phyloP scores from a whole-genome alignment of 2,797 vertebrate species.

The Dallia pectoralis region DNA sequence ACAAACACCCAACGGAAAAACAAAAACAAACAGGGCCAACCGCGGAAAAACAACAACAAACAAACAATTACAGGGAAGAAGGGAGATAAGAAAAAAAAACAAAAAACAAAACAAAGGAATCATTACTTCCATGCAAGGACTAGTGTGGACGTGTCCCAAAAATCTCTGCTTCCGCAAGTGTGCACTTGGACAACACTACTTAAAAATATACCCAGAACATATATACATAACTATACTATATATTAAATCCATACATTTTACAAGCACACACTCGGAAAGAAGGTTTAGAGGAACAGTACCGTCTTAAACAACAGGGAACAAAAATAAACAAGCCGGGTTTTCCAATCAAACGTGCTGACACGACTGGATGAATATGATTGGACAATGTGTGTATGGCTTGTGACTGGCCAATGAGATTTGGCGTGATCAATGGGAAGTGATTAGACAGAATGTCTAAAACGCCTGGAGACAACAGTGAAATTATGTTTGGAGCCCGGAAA shows the following conservation, averaged over 20 bases:
- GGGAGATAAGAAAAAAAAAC: slow-evolving; percentile 39
- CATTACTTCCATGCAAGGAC: slow-evolving; percentile 76
- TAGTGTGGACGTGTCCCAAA: slow-evolving; percentile 39
- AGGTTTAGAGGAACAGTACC: not conserved
- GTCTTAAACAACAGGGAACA: not conserved
- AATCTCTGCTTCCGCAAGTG: not conserved
- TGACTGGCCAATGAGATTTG: not conserved
- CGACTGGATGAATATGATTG: not conserved
- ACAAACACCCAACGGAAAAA: slow-evolving; percentile 60
- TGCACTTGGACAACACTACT: not conserved
- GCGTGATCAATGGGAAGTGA: not conserved
- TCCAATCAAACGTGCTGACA: not conserved
- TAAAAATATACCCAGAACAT: not conserved
- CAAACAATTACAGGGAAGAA: slow-evolving; percentile 29
- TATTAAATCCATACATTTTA: not conserved
- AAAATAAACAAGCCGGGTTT: not conserved
- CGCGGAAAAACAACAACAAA: slow-evolving; percentile 27
- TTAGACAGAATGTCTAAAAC: not conserved
- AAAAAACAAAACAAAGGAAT: slow-evolving; percentile 58
- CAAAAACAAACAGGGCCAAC: slow-evolving; percentile 25
- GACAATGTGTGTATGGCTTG: not conserved
- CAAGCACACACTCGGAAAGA: not conserved
- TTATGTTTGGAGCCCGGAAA: not conserved
- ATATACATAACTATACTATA: too few relatives aligned
- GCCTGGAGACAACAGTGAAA: not conserved